phyloP scores from a whole-genome alignment of 1,140 invertebrate genomes.

The Anastatus disparis region DNA sequence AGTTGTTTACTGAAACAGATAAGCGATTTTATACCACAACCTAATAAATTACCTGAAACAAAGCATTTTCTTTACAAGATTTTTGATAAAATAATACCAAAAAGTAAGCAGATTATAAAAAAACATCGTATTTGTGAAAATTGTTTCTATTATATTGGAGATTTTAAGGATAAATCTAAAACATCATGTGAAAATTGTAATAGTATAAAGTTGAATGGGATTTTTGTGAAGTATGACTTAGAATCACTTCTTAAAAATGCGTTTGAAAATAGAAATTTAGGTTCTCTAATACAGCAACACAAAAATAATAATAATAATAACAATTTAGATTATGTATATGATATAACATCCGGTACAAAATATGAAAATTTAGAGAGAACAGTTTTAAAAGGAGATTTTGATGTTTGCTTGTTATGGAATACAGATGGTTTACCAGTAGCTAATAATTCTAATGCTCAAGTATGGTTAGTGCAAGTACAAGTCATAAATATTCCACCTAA shows the following conservation, averaged over 20 bases:
- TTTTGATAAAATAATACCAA: too few species aligned
- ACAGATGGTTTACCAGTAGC: constrained; percentile 30
- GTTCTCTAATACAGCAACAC: background rate
- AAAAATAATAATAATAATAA: background rate
- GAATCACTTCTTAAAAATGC: background rate
- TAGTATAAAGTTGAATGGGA: too few species aligned
- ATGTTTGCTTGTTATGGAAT: constrained; percentile 33
- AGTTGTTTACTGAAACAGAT: too few species aligned
- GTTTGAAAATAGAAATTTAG: background rate
- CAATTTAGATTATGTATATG: background rate
- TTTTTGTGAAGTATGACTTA: too few species aligned
- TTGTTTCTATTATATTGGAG: too few species aligned
- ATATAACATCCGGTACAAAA: background rate
- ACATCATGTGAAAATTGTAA: too few species aligned
- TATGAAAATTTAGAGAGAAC: background rate
- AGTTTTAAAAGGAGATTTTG: background rate
- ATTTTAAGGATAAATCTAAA: too few species aligned
- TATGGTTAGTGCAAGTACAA: constrained; percentile 10
- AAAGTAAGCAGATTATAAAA: too few species aligned
- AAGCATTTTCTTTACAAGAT: too few species aligned
- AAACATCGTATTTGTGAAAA: too few species aligned
- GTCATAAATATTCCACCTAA: constrained; percentile 27
- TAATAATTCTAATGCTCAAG: constrained; percentile 25
- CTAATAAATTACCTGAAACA: too few species aligned
- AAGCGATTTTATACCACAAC: too few species aligned